Evolutionary conservation across 2,113 vertebrate species (phyloP).

Genomic region (Eulacestoma nigropectus): DNA sequence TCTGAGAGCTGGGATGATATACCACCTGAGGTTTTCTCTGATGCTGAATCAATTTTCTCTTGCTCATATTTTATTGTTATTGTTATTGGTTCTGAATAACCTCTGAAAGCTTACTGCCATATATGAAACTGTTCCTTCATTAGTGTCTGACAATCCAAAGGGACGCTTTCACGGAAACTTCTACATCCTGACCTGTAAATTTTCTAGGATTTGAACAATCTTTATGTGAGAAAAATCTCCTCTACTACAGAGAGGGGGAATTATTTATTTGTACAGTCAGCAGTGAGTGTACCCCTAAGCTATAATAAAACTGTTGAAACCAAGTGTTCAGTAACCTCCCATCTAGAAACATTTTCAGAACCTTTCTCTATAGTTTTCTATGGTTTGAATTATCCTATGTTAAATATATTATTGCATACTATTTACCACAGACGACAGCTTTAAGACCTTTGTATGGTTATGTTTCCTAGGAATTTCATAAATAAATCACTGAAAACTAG

Average conservation of each 20-base stretch:
- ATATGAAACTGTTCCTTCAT: neutral
- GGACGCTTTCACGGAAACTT: neutral
- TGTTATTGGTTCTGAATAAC: neutral
- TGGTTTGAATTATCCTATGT: slow-evolving; percentile 21
- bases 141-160: neutral
- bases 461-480: neutral
- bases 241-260: neutral
- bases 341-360: neutral
- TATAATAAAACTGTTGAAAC: slow-evolving; percentile 16
- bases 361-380: neutral
- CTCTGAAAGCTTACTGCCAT: neutral
- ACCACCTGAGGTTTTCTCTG: slow-evolving; percentile 18
- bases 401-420: slow-evolving; percentile 24
- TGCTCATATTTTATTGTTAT: slow-evolving; percentile 10
- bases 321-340: neutral
- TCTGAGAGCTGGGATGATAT: neutral
- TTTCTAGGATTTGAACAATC: neutral
- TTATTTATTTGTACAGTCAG: slow-evolving; percentile 14
- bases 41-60: slow-evolving; percentile 32
- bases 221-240: neutral
- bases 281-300: neutral
- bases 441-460: neutral
- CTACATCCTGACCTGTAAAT: neutral
- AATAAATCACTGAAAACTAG: slow-evolving; percentile 21
- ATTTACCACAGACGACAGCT: neutral